Base-by-base conservation (phyloP, 2,797 vertebrate species). In the Periparus ater region DNA sequence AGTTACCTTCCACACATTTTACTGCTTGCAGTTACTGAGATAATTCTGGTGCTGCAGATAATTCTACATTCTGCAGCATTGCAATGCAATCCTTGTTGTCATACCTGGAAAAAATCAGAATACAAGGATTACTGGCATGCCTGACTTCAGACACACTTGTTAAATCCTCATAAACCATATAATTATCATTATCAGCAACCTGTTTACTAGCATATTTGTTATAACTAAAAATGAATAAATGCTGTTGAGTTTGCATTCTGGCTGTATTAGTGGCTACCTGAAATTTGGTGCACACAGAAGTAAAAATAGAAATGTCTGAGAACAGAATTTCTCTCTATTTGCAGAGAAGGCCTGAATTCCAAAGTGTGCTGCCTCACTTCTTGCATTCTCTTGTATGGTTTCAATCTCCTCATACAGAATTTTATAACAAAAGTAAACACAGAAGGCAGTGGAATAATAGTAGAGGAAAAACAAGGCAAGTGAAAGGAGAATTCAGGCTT, bases 401-500 rank as follows among this genome's bases (percentile, higher is more conserved):
- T 85, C 30, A 30, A 54, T 77, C 82, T 93, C 58, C 61, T 85
- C 65, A 48, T 17, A 66, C 6, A 71, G 76, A 85, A 74, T 76
- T 77, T 87, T 45, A 66, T 85, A 68, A 45, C 38, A 45, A 51
- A 92, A 93, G 42, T 71, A 92, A 94, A 65, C 2, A 68, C 21
- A 66, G 53, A 79, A 94, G 26, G n/a, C 51, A 82, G 58, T 20
- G 15, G 50, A 89, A 77, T 72, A 71, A 80, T 34, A 57, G 51
- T 29, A 61, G 26, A 71, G 47, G 58, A 85, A 85, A 89, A 80
- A 14, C 17, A 77, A 89, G 76, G 65, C 11, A 32, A 83, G 75
- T 34, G 47, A 84, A 92, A 79, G 63, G 50, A 54, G 75, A 96
- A 94, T 67, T 88, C 68, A 83, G 61, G 40, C 61, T 87, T n/a